Evolutionary conservation across 1,140 invertebrate species (phyloP), one percentile per base, ranked within the genome.

Genomic region (Agrilus planipennis): DNA sequence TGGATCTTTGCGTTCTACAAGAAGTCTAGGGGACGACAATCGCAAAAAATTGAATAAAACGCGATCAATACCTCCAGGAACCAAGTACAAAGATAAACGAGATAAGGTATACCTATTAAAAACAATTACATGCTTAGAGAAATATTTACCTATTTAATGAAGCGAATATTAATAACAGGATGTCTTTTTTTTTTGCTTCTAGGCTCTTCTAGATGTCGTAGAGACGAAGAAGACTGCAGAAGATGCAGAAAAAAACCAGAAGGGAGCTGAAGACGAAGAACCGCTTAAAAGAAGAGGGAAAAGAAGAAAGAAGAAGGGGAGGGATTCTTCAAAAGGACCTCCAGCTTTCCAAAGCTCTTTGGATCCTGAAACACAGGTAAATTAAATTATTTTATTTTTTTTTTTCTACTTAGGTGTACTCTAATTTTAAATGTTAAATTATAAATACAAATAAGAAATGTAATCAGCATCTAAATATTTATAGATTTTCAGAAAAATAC

Each of bases 361-460:
- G 19, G 71, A 72, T 50, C 70, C 71, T 11, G 73, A 75, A 60
- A 75, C 73, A n/a, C 71, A 74, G 49, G 72, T 73, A 20, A 42
- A 27, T 27, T 17, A 30, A 23, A 4, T 39, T 18, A 21, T 34
- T 45, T 5, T 31, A 12, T 31, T 34, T 34, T 16, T 17, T 17
- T 34, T 34, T 19, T 7, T 31, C 14, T 31, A 31, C n/a, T n/a
- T n/a, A n/a, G n/a, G 23, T 25, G 7, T 25, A 7, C n/a, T 25
- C n/a, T 7, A 25, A 25, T 25, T 25, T 25, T 25, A 25, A 25
- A 25, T 25, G 7, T 25, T n/a, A 25, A 25, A 7, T 7, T 7
- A 25, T 25, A 25, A 25, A 7, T n/a, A n/a, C n/a, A n/a, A n/a
- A n/a, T 31, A 31, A 44, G 34, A 34, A 32, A 17, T 21, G 14